These are phyloP conservation scores for Phrynocephalus guinanensis DNA, from an alignment of 2,797 vertebrate genomes.

Conservation along the genomic window DNA sequence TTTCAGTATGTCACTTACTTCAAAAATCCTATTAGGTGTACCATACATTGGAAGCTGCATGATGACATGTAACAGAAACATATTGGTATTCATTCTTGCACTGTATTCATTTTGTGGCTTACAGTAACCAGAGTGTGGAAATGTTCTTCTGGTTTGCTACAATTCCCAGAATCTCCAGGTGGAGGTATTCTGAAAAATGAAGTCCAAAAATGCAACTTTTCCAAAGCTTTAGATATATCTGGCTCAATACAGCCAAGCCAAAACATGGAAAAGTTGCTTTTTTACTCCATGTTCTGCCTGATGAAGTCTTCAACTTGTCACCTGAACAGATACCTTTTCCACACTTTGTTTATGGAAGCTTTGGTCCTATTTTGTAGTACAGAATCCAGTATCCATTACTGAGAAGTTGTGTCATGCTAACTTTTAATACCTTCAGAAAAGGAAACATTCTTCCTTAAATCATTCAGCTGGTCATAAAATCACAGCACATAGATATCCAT, in stretches of 20 bases:
- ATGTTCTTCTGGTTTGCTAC: no score
- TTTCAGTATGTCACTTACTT: not conserved
- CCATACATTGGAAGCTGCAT: not conserved
- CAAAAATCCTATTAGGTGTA: not conserved
- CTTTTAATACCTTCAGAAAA: not conserved
- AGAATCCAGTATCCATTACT: not conserved
- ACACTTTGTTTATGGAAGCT: no score
- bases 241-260: no score
- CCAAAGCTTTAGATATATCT: no score
- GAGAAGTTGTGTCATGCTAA: not conserved
- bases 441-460: not conserved
- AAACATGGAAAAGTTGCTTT: no score
- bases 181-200: no score
- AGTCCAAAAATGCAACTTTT: no score
- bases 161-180: no score
- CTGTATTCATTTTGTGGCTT: not conserved
- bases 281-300: no score
- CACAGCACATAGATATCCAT: not conserved
- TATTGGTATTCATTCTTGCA: not conserved
- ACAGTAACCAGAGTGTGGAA: not conserved
- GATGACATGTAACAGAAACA: not conserved
- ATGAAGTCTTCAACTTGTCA: no score
- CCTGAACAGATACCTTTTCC: no score
- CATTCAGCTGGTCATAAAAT: not conserved
- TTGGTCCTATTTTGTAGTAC: no score